Conservation (phyloP, 1,140 invertebrate genomes). For the Lasaia peninsularis region DNA sequence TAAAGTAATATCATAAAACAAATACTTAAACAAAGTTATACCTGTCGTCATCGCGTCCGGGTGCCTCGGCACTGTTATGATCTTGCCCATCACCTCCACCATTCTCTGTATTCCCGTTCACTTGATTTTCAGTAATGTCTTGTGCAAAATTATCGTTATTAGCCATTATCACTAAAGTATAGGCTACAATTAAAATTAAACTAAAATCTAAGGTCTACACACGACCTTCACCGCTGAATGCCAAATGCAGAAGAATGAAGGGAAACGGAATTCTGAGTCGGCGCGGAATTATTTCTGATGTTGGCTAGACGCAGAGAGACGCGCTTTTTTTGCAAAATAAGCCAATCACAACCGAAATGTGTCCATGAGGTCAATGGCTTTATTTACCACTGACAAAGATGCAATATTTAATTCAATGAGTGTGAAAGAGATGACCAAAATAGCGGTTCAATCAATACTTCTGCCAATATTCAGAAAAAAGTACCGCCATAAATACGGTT, state of each 20-base stretch:
- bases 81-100: conserved; percentile 81
- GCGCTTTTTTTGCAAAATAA: conserved; percentile 49
- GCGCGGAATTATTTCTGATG: conserved; percentile 57
- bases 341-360: conserved; percentile 45
- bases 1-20: conserved; percentile 25
- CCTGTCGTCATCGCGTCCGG: conserved; percentile 86
- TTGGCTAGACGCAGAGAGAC: conserved; percentile 54
- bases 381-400: conserved; percentile 36
- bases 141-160: conserved; percentile 83
- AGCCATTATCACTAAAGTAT: conserved; percentile 65
- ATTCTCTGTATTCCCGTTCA: conserved; percentile 79
- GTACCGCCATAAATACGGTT: conserved; percentile 29
- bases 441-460: conserved; percentile 49
- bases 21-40: conserved; percentile 59
- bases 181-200: conserved; percentile 66
- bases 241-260: conserved; percentile 72
- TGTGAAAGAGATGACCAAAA: conserved; percentile 34
- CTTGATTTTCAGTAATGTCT: conserved; percentile 80
- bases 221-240: conserved; percentile 72
- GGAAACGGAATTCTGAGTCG: conserved; percentile 62
- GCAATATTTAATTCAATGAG: neutral
- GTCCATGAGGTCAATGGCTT: conserved; percentile 58
- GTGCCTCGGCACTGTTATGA: conserved; percentile 81
- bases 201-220: conserved; percentile 68
- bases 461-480: conserved; percentile 44